Evolutionary conservation across 2,797 vertebrate genomes (phyloP), one percentile per base, ranked within the genome.

Genomic region (Acanthis flammea): DNA sequence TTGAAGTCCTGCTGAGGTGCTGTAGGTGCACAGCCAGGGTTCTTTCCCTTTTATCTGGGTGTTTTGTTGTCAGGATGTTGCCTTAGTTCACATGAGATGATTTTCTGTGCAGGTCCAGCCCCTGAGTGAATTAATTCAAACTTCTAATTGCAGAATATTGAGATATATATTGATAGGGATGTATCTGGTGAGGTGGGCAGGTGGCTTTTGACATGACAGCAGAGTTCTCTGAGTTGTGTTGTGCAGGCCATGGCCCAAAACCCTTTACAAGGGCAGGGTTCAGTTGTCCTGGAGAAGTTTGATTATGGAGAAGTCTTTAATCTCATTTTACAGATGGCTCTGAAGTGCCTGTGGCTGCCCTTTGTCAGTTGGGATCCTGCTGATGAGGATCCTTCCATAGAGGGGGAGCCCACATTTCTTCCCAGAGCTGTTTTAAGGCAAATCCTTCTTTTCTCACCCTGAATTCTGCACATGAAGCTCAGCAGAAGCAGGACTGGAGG

Each of bases 231-330:
- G 42, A 39, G 50, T 0, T 50, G 48, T 7, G 11, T n/a, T 14
- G 10, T 53, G 48, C 39, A 23, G 70, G 33, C 39, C 37, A 1
- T 4, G 41, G 33, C 33, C 55, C 65, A 45, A 5, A 25, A 67
- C 8, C 2, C 0, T 8, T 1, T 2, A 1, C 23, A 12, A 10
- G 57, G 48, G 28, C 19, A 14, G 2, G 2, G 30, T n/a, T 91
- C 25, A 12, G 51, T 41, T 79, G 11, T 48, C 1, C 84, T 88
- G 92, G 48, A 48, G 15, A 13, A 55, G 41, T 60, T 30, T 53
- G 83, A 62, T 87, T 73, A 54, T 45, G 60, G 25, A 4, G 4
- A 30, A 63, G 14, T 19, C 50, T 82, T 79, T 74, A 57, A 84
- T 94, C 80, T 90, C 21, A 0, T 71, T 89, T 79, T 73, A 22